A percentile compares a stretch with the other conserved stretches of the same genome.
Evolutionary conservation across 2,797 vertebrate genomes (phyloP).

Genomic region (Notolepis coatsorum): DNA sequence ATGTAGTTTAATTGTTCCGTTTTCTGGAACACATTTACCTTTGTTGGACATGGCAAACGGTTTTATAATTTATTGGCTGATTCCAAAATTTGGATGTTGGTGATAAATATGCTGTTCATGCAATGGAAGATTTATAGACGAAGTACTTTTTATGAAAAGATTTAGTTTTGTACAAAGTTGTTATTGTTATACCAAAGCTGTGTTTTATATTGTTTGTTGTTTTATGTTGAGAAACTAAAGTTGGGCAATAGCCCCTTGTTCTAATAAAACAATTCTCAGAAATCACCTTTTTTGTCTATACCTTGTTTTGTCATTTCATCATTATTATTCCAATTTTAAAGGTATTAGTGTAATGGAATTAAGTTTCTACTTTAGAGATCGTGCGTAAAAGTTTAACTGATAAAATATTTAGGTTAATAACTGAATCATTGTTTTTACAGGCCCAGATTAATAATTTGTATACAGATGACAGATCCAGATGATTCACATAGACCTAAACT

Average conservation of each 20-base stretch:
- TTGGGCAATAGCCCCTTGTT: slow-evolving; percentile 62
- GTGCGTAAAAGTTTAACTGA: slow-evolving; percentile 17
- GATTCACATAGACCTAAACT: not conserved
- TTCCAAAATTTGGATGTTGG: slow-evolving; percentile 83
- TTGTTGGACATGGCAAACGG: slow-evolving; percentile 50
- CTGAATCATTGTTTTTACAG: no score
- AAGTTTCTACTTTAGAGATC: no score
- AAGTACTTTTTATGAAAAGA: slow-evolving; percentile 87
- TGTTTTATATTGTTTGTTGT: slow-evolving; percentile 82
- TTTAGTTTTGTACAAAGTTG: slow-evolving; percentile 93
- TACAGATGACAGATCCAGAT: not conserved
- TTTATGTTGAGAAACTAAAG: slow-evolving; percentile 78
- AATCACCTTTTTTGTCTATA: slow-evolving; percentile 34
- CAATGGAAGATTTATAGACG: slow-evolving; percentile 75
- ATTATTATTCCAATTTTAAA: not conserved
- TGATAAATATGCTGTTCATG: slow-evolving; percentile 74
- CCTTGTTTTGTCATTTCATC: slow-evolving; percentile 23
- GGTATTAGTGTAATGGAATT: no score
- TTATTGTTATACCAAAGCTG: slow-evolving; percentile 93
- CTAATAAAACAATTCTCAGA: slow-evolving; percentile 74
- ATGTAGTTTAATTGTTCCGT: slow-evolving; percentile 82
- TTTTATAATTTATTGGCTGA: slow-evolving; percentile 70
- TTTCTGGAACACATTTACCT: slow-evolving; percentile 85
- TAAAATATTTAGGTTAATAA: not conserved
- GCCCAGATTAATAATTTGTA: not conserved